Evolutionary conservation across 2,888 invertebrate species (phyloP).

Genomic region (Cyrtodaria siliqua): DNA sequence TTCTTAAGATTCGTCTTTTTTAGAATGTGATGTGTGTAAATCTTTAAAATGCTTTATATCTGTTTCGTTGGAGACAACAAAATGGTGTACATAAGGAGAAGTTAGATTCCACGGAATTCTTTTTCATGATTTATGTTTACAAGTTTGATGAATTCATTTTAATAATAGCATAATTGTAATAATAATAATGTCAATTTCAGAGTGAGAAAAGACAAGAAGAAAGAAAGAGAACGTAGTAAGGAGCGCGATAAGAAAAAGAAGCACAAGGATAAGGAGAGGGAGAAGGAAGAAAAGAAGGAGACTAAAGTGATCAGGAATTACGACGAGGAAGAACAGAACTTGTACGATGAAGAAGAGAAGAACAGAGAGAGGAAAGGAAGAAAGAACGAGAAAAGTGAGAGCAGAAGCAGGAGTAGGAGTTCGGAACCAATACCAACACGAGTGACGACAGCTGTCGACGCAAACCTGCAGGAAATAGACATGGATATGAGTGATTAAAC

Average conservation of each 20-base stretch:
- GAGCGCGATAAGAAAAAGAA: constrained; percentile 67
- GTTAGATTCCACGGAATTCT: too few species aligned
- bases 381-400: not conserved
- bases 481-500: constrained; percentile 83
- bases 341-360: constrained; percentile 64
- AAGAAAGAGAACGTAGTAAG: constrained; percentile 62
- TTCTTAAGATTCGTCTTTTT: too few species aligned
- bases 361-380: constrained; percentile 45
- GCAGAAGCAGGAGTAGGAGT: constrained; percentile 9
- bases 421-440: constrained; percentile 57
- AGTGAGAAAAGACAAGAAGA: constrained; percentile 46
- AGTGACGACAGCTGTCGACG: constrained; percentile 51
- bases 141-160: too few species aligned
- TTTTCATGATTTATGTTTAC: too few species aligned
- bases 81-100: too few species aligned
- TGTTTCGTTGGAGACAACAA: too few species aligned
- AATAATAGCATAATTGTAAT: too few species aligned
- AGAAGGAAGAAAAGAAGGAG: constrained; percentile 60
- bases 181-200: too few species aligned
- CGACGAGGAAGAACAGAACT: constrained; percentile 78
- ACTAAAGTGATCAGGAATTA: constrained; percentile 72
- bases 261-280: constrained; percentile 66
- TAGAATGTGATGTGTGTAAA: too few species aligned
- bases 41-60: too few species aligned
- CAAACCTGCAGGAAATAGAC: constrained; percentile 75